Percentiles rank a stretch among this genome's conserved stretches.
Conservation (phyloP, 2,113 vertebrate genomes). For the Toxotes chatareus region DNA sequence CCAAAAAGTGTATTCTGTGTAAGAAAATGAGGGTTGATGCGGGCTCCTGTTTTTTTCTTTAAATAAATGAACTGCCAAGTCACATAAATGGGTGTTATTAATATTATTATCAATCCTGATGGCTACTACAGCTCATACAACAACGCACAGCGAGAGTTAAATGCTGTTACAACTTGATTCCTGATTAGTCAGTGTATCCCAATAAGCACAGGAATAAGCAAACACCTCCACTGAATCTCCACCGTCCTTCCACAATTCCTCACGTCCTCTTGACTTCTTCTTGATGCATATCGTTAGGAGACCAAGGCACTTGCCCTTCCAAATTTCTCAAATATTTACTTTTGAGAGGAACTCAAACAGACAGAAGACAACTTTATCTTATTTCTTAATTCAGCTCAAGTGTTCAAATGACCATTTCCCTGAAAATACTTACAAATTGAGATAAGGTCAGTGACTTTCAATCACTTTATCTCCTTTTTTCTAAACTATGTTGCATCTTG, state of each 20-base stretch:
- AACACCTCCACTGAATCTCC: slow-evolving; percentile 34
- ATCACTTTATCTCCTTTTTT: background rate
- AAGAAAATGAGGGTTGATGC: background rate
- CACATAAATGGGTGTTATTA: slow-evolving; percentile 88
- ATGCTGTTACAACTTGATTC: slow-evolving; percentile 58
- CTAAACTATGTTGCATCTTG: background rate
- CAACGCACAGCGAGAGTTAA: slow-evolving; percentile 53
- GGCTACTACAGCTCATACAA: slow-evolving; percentile 67
- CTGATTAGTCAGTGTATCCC: slow-evolving; percentile 88
- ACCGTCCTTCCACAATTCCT: slow-evolving; percentile 22
- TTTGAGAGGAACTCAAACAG: slow-evolving; percentile 34
- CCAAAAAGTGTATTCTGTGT: slow-evolving; percentile 16
- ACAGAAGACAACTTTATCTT: slow-evolving; percentile 19
- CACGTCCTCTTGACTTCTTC: slow-evolving; percentile 40
- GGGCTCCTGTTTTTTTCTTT: slow-evolving; percentile 1
- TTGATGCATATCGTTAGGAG: slow-evolving; percentile 52
- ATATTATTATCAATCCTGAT: slow-evolving; percentile 50
- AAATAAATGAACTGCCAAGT: slow-evolving; percentile 87
- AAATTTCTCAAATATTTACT: slow-evolving; percentile 44
- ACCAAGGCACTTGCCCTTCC: slow-evolving; percentile 73
- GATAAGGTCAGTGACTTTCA: slow-evolving; percentile 3
- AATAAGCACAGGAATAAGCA: slow-evolving; percentile 77
- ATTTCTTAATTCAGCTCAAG: slow-evolving; percentile 23
- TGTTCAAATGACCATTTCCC: slow-evolving; percentile 49
- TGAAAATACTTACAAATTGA: slow-evolving; percentile 39